Conservation (phyloP, 2,797 vertebrate genomes). For the Synanceia verrucosa region DNA sequence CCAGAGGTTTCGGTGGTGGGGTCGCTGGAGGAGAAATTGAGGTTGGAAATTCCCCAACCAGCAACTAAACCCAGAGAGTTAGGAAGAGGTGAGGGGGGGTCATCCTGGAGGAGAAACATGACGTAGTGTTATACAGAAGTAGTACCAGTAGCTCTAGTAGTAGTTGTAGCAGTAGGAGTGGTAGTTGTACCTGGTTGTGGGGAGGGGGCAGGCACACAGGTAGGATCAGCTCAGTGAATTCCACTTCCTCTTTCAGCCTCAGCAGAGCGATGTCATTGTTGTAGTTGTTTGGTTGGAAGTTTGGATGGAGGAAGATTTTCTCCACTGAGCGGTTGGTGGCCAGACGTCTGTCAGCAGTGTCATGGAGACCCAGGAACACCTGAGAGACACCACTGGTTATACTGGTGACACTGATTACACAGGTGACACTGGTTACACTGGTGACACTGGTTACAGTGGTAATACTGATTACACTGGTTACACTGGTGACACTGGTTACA, state of each 20-base stretch:
- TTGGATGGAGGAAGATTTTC: constrained; percentile 88
- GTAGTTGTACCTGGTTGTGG: constrained; percentile 61
- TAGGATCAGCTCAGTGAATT: constrained; percentile 79
- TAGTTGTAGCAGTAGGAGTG: not conserved
- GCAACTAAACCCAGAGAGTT: constrained; percentile 91
- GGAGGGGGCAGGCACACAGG: constrained; percentile 90
- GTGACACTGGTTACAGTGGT: not conserved
- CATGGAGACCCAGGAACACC: constrained; percentile 89
- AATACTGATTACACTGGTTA: not conserved
- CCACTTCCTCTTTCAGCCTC: constrained; percentile 83
- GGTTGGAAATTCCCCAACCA: constrained; percentile 93
- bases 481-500: not conserved
- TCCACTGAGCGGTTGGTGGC: constrained; percentile 85
- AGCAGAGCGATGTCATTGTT: constrained; percentile 95
- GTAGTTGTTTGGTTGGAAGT: constrained; percentile 93
- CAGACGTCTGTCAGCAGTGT: constrained; percentile 80
- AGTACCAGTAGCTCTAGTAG: too few species aligned
- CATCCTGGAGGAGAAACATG: constrained; percentile 36
- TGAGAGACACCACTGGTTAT: constrained; percentile 11
- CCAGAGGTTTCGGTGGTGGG: too few species aligned
- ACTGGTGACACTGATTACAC: not conserved
- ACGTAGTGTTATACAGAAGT: too few species aligned
- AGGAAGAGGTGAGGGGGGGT: constrained; percentile 76
- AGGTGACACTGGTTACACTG: not conserved
- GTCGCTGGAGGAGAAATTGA: constrained; percentile 75